Evolutionary conservation across 1,140 invertebrate genomes (phyloP).

Genomic region (Zaprionus ghesquierei): DNA sequence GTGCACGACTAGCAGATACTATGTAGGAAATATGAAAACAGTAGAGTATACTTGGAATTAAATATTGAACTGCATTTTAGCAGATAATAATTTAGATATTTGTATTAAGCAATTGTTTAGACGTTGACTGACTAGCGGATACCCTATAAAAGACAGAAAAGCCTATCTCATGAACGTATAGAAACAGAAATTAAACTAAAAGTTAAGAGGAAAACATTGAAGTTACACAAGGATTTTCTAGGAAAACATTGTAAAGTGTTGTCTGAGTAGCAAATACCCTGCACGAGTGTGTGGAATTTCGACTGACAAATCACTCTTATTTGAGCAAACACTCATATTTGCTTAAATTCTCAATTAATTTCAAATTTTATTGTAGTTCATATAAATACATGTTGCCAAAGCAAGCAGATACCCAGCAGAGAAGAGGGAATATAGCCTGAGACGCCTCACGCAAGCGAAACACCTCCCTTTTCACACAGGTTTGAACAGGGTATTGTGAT

Average conservation of each 20-base stretch:
- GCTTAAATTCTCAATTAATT: neutral
- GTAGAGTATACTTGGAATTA: neutral
- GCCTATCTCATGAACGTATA: too few relatives aligned
- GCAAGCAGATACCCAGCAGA: neutral
- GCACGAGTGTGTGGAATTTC: rapidly evolving
- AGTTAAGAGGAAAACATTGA: too few relatives aligned
- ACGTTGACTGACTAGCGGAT: neutral
- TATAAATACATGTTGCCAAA: neutral
- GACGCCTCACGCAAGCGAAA: too few relatives aligned
- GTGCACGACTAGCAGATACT: neutral
- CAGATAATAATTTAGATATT: too few relatives aligned
- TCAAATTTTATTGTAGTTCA: neutral
- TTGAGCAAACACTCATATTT: neutral
- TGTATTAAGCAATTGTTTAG: too few relatives aligned
- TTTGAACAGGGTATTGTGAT: too few relatives aligned
- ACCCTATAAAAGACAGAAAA: too few relatives aligned
- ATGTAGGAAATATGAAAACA: neutral
- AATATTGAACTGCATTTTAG: too few relatives aligned
- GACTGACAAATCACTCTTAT: neutral
- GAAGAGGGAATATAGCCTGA: too few relatives aligned
- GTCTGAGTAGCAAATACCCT: neutral
- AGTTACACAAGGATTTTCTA: neutral
- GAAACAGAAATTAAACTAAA: too few relatives aligned
- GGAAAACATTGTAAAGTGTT: neutral
- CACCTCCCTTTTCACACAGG: too few relatives aligned